Evolutionary conservation across 1,140 invertebrate genomes (phyloP).

Genomic region (Hyles vespertilio): DNA sequence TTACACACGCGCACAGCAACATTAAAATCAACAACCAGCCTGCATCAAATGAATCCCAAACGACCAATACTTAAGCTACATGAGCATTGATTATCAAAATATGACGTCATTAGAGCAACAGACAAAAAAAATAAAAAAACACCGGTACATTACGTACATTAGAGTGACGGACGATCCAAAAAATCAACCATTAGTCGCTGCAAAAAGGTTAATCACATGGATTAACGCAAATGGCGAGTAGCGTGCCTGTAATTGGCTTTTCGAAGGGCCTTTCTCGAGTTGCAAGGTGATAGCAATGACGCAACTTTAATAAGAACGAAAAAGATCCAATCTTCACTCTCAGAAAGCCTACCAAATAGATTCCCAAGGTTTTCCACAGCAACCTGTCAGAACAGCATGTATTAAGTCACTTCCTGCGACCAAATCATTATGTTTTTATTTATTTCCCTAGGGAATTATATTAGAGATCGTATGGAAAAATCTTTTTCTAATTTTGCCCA

Average conservation of each 20-base stretch:
- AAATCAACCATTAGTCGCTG: conserved; percentile 25
- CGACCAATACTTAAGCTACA: neutral
- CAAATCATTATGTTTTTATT: too few relatives aligned
- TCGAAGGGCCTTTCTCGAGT: conserved; percentile 5
- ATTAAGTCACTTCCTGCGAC: too few relatives aligned
- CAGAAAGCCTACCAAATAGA: too few relatives aligned
- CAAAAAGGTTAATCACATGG: conserved; percentile 40
- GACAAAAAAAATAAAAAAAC: conserved; percentile 8
- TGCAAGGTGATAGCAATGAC: neutral
- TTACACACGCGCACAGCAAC: too few relatives aligned
- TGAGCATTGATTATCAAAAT: too few relatives aligned
- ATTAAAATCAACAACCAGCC: too few relatives aligned
- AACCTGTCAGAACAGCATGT: too few relatives aligned
- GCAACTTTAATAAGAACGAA: neutral
- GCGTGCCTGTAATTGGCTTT: conserved; percentile 35
- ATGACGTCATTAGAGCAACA: conserved; percentile 15
- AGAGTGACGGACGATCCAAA: conserved; percentile 11
- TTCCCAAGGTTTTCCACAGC: too few relatives aligned
- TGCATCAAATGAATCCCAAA: neutral
- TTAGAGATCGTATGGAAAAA: too few relatives aligned
- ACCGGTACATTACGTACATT: neutral
- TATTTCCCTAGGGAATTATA: too few relatives aligned
- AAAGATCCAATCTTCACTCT: too few relatives aligned
- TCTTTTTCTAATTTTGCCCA: too few relatives aligned
- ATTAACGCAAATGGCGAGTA: conserved; percentile 35